A percentile compares a stretch with the other conserved stretches of the same genome.
Conservation (phyloP, 2,113 vertebrate species). For the Thalassarche chlororhynchos region DNA sequence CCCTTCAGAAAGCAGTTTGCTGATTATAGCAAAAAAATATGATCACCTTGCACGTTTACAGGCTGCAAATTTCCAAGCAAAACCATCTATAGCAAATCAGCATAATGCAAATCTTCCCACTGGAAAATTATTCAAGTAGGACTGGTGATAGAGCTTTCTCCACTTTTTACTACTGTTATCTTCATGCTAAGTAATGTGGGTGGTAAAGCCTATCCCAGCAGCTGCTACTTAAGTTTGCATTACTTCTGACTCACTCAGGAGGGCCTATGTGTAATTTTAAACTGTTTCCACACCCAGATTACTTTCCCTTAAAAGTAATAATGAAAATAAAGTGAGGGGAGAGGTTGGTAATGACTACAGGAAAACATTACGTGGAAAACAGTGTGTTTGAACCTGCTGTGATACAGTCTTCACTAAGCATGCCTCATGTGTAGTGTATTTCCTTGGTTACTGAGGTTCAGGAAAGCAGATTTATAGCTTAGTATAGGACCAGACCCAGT, state of each 20-base stretch:
- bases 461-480: neutral
- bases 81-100: neutral
- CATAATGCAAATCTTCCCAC: neutral
- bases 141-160: neutral
- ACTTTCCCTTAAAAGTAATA: constrained; percentile 22
- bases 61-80: neutral
- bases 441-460: neutral
- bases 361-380: neutral
- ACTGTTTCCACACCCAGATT: constrained; percentile 43
- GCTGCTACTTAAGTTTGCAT: constrained; percentile 58
- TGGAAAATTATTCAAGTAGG: neutral
- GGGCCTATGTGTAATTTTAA: constrained; percentile 60
- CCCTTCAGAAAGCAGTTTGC: neutral
- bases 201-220: constrained; percentile 51
- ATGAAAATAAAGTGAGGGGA: neutral
- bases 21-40: neutral
- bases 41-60: neutral
- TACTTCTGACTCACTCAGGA: constrained; percentile 74
- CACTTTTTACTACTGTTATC: neutral
- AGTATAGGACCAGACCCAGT: neutral
- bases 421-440: neutral
- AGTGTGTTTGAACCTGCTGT: neutral
- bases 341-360: neutral
- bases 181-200: neutral
- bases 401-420: neutral